phyloP scores from a whole-genome alignment of 2,797 vertebrate genomes.

The Mycteria americana region DNA sequence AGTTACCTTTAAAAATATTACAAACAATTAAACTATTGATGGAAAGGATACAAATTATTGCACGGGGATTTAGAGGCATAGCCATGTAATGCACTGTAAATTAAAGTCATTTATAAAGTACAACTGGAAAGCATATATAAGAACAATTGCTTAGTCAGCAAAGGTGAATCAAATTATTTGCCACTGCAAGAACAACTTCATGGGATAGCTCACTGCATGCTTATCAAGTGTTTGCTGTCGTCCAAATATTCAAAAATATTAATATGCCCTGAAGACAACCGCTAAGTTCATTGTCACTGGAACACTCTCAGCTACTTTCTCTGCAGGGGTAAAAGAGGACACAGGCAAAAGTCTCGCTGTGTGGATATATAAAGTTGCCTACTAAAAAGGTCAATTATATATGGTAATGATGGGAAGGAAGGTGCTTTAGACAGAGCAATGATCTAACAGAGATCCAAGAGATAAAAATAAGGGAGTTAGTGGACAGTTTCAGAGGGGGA shows the following conservation, averaged over 20 bases:
- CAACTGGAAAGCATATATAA: conserved; percentile 23
- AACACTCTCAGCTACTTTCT: not conserved
- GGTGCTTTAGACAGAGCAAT: not conserved
- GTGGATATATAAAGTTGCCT: not conserved
- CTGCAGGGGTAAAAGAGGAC: not conserved
- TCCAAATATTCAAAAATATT: not conserved
- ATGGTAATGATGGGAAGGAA: not conserved
- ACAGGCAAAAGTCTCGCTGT: not conserved
- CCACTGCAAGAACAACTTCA: not conserved
- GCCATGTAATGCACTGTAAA: conserved; percentile 83
- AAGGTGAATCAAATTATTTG: conserved; percentile 39
- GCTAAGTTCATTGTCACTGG: not conserved
- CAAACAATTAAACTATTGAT: conserved; percentile 51
- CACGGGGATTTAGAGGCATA: conserved; percentile 74
- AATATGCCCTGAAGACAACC: not conserved
- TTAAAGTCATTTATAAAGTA: conserved; percentile 93
- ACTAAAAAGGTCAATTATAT: not conserved
- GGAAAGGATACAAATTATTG: conserved; percentile 67
- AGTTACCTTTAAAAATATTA: conserved; percentile 13
- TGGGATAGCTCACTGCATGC: not conserved
- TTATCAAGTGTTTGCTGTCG: not conserved
- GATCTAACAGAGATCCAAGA: not conserved
- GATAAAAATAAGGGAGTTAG: not conserved
- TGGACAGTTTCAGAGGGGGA: not conserved
- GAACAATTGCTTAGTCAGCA: conserved; percentile 65